Evolutionary conservation across 2,113 vertebrate genomes (phyloP).

Genomic region (Castor canadensis): DNA sequence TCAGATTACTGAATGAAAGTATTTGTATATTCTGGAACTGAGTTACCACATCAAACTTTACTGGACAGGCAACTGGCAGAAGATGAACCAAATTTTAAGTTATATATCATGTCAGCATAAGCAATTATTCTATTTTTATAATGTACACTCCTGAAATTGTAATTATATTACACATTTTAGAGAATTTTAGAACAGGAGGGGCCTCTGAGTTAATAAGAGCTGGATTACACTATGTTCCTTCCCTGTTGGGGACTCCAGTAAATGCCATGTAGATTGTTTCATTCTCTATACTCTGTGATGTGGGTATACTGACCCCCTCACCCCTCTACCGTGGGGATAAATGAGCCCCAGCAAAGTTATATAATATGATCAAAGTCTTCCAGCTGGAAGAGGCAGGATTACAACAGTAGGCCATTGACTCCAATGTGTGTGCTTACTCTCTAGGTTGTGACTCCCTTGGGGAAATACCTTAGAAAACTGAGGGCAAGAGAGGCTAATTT

Average conservation of each 20-base stretch:
- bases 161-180: background rate
- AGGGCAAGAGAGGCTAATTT: conserved; percentile 28
- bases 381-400: background rate
- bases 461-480: background rate
- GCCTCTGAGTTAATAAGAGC: background rate
- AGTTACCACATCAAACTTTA: background rate
- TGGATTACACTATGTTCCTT: background rate
- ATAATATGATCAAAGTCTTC: background rate
- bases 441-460: background rate
- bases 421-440: background rate
- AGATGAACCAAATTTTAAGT: background rate
- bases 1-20: background rate
- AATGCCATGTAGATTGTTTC: background rate
- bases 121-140: background rate
- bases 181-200: conserved; percentile 25
- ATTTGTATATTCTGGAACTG: background rate
- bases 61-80: background rate
- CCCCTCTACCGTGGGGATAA: background rate
- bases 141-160: background rate
- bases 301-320: background rate
- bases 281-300: background rate
- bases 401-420: background rate
- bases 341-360: background rate
- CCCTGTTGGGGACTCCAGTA: background rate
- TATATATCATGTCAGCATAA: background rate